Evolutionary conservation across 2,888 invertebrate genomes (phyloP), one percentile per base, ranked within the genome.

Genomic region (Saturnia pavonia): DNA sequence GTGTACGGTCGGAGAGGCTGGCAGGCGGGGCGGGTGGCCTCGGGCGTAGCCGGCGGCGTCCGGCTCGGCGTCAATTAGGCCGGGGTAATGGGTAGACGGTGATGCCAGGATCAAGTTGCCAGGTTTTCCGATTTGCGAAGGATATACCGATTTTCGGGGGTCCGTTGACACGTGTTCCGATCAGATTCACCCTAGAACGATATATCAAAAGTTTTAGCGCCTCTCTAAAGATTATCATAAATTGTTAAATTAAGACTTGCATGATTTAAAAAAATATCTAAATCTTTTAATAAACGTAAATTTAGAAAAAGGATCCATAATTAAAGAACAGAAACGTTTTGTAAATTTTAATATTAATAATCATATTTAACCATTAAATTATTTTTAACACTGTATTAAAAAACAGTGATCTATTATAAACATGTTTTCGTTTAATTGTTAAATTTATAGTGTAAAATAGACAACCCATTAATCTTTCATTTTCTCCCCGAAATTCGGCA

Each of bases 11-110:
- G 75, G 75, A 77, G 79, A 80, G 84, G 73, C 87, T 89, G 91
- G 90, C 90, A 88, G 88, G 86, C 87, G 86, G 86, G 78, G 57
- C 84, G 80, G 82, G 87, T 87, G 89, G 90, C 91, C 87, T 88
- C 89, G 90, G 91, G 89, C 88, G 89, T 80, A 80, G 76, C 75
- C 73, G 80, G 80, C 73, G 80, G 80, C 88, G 90, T 86, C 87
- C 88, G 89, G 91, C 85, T 83, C 84, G 85, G 88, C 94, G 93
- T 91, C 92, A 92, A 92, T 92, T 92, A 93, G 91, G 88, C 85
- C 86, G 85, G 88, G 86, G 82, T 79, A 83, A 81, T 77, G 77
- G 85, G 82, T 79, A 51, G 48, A 40, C 42, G 54, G 70, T 66
- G 70, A 51, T 70, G 70, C 67, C 42, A 43, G 66, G 45, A 42